Evolutionary conservation across 2,113 vertebrate species (phyloP).

Genomic region (Chaenocephalus aceratus): DNA sequence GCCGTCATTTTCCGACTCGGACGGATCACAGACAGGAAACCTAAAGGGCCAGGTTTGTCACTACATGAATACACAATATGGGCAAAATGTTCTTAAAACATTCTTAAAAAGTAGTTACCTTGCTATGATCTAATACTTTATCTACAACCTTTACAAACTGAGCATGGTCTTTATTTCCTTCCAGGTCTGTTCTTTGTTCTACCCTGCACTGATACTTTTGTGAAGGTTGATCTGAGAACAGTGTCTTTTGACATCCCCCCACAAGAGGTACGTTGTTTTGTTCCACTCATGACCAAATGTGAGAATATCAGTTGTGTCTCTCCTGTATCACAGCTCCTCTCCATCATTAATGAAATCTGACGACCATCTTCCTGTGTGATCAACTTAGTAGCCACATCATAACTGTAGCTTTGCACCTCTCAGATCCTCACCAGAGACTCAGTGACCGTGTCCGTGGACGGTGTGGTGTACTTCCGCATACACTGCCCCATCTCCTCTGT

Average conservation of each 20-base stretch:
- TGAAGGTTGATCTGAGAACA: slow-evolving; percentile 95
- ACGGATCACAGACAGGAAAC: slow-evolving; percentile 85
- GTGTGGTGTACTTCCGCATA: slow-evolving; percentile 88
- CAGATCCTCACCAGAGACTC: slow-evolving; percentile 91
- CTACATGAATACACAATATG: not conserved
- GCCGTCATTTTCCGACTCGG: slow-evolving; percentile 92
- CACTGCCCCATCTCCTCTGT: slow-evolving; percentile 87
- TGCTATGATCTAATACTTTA: not conserved
- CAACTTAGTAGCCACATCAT: not conserved
- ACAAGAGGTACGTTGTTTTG: slow-evolving; percentile 87
- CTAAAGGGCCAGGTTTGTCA: slow-evolving; percentile 89
- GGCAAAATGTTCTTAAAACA: too few relatives aligned
- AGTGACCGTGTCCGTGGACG: slow-evolving; percentile 88
- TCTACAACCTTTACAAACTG: not conserved
- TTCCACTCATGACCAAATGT: not conserved
- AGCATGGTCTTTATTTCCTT: not conserved
- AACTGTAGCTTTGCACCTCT: not conserved
- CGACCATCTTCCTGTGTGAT: not conserved
- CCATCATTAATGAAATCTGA: not conserved
- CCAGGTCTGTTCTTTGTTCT: slow-evolving; percentile 93
- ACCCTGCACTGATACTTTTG: slow-evolving; percentile 93
- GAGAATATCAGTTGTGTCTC: not conserved
- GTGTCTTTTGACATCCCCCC: slow-evolving; percentile 95
- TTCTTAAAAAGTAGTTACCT: not conserved
- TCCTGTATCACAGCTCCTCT: not conserved